Conservation (phyloP, 2,888 invertebrate genomes). For the Merodon equestris region DNA sequence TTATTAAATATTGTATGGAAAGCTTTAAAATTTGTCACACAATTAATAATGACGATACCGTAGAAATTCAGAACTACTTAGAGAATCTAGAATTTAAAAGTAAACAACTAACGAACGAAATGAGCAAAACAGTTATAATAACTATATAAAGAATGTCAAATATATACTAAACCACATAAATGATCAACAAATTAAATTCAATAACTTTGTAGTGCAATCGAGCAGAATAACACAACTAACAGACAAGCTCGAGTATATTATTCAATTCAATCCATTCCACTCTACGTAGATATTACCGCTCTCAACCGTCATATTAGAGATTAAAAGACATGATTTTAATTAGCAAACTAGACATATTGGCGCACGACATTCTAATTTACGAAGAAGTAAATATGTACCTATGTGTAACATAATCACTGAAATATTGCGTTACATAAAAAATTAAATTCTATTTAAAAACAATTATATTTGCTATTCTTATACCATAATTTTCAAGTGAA, state of each 20-base stretch:
- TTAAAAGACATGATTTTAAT: conserved; percentile 3
- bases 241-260: background rate
- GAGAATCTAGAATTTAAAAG: too few species aligned
- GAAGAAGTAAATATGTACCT: background rate
- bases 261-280: too few species aligned
- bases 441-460: background rate
- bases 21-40: too few species aligned
- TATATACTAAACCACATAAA: background rate
- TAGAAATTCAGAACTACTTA: too few species aligned
- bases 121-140: too few species aligned
- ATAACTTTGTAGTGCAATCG: background rate
- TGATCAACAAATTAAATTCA: conserved; percentile 1
- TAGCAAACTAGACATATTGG: background rate
- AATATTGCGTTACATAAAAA: background rate
- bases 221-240: background rate
- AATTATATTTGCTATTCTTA: background rate
- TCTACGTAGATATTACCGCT: background rate
- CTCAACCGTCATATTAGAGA: background rate
- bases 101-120: too few species aligned
- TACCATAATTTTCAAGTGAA: background rate
- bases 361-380: conserved; percentile 2
- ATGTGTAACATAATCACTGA: too few species aligned
- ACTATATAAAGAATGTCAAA: background rate
- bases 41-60: too few species aligned
- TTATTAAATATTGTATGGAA: too few species aligned